These are phyloP conservation scores for Tenthredo amoena DNA, from an alignment of 2,888 invertebrate genomes.

Conservation along the genomic window DNA sequence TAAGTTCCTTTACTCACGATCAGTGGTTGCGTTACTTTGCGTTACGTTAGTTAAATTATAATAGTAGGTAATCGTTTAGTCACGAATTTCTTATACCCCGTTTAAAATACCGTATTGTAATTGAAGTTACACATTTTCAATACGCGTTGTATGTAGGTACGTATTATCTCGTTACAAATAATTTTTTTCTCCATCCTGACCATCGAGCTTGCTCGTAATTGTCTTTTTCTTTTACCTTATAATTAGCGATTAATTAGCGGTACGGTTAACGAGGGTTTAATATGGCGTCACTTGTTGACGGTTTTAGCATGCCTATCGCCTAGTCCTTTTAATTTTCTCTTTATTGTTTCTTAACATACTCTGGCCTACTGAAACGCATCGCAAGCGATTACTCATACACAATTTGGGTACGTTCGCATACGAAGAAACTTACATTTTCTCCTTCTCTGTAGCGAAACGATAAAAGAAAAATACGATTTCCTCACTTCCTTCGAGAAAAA, in stretches of 20 bases:
- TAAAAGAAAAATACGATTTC: neutral
- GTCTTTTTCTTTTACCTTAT: neutral
- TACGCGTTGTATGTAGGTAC: neutral
- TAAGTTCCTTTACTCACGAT: neutral
- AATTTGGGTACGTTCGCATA: neutral
- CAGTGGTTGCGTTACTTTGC: neutral
- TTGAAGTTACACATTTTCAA: neutral
- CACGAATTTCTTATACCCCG: neutral
- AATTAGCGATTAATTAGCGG: constrained; percentile 34
- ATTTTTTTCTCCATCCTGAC: neutral
- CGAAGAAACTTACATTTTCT: neutral
- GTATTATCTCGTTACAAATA: neutral
- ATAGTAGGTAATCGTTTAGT: neutral
- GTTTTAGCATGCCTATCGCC: neutral
- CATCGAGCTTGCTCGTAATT: neutral
- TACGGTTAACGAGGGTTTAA: constrained; percentile 26
- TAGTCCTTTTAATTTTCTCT: neutral
- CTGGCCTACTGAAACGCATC: too few species aligned
- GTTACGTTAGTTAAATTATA: neutral
- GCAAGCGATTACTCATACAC: neutral
- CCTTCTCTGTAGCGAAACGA: neutral
- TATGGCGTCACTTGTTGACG: constrained; percentile 21
- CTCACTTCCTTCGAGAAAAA: neutral
- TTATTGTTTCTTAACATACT: too few species aligned
- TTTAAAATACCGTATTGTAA: neutral